Evolutionary conservation across 2,113 vertebrate species (phyloP), one percentile per base, ranked within the genome.

Genomic region (Python bivittatus): DNA sequence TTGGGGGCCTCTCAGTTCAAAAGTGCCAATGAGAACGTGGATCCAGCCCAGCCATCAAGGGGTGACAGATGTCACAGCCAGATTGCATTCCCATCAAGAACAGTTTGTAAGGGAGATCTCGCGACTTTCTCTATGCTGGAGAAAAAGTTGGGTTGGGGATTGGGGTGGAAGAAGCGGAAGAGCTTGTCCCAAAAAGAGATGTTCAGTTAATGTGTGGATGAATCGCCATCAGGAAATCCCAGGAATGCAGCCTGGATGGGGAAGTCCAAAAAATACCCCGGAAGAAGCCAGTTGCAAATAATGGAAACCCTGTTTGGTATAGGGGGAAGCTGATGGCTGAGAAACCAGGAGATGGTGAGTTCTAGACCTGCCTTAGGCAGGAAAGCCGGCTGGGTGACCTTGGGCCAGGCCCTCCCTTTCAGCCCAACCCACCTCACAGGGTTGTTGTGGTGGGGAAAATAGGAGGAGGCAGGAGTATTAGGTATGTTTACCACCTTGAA

Each of bases 101-200:
- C 15, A 79, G 68, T 33, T 79, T 38, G 68, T 8, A n/a, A 79
- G 33, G 15, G 15, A 38, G n/a, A 17, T 79, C 68, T 79, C 38
- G 33, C 6, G 68, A 79, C 68, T 79, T 79, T 79, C 15, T 79
- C 68, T 79, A 38, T 0, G 72, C 93, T 3, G 0, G 22, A 5
- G 3, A 42, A 89, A 93, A 92, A 96, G 92, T 56, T 93, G 89
- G 88, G 6, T 96, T 94, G 93, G 1, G 94, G 94, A 94, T 0
- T 53, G 79, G 58, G 93, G 60, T 25, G 1, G 7, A 48, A 20
- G 1, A 42, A 29, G 7, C 0, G 12, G 88, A 93, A 93, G 92
- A 93, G 54, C n/a, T 6, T 0, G 0, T 38, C 25, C 4, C 44
- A 0, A 25, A 38, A 89, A 64, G 88, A 9, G 0, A 54, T 29